Base-by-base conservation (phyloP, 2,797 vertebrate species). In the Phoebastria nigripes region DNA sequence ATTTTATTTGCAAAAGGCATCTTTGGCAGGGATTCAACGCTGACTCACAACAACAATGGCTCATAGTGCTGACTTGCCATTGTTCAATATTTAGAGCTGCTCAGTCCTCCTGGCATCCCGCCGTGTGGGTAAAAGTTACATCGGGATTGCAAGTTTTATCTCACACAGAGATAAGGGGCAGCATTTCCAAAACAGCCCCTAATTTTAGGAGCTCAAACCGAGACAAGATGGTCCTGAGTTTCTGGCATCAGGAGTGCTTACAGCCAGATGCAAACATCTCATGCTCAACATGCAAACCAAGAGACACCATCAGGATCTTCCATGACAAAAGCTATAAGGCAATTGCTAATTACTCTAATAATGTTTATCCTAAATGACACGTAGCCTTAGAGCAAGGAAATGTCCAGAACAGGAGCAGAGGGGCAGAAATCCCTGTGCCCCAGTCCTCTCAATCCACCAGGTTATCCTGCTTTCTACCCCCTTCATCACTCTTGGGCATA, bases 1-100 rank as follows among this genome's bases (percentile, higher is more conserved):
- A 82, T 92, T 92, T 87, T 90, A 89, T 89, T 95, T 92, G 66
- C 85, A 95, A 90, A 96, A 93, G 92, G 83, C 89, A 91, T 84
- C 74, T 73, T 81, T 96, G 94, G 96, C 93, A 82, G 54, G 55
- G 71, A 80, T 89, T 92, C 89, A 94, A 26, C 11, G 4, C 3
- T 93, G 96, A 95, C 90, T 92, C 83, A 89, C 74, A 62, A 59
- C 46, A 72, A 67, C 80, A 78, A 69, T 39, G 72, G 77, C 86
- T 87, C 77, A 42, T 3, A 84, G 62, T 29, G 81, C 83, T 92
- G 90, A 93, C 62, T 94, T 87, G 66, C 65, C 33, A 35, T 65
- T 94, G 91, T 85, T 87, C 71, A 80, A 5, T 80, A 80, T 62
- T 66, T 41, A 77, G 56, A 93, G 52, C 47, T 5, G 2, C 72